Evolutionary conservation across 2,888 invertebrate genomes (phyloP).

Genomic region (Deilephila elpenor): DNA sequence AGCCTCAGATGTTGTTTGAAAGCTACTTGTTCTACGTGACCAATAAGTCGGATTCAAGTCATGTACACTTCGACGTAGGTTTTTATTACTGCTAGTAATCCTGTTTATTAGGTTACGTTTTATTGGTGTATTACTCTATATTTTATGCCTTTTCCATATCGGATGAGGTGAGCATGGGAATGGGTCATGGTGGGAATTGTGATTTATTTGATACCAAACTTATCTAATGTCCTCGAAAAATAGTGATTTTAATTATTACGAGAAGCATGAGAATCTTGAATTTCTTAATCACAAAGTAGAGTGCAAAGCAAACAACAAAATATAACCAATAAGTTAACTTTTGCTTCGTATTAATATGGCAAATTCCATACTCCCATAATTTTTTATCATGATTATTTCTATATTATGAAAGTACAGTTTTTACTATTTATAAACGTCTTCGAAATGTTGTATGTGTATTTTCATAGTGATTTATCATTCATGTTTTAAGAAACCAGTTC

Average conservation of each 20-base stretch:
- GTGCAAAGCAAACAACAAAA: no score
- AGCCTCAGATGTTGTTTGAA: conserved; percentile 27
- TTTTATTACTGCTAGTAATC: conserved; percentile 24
- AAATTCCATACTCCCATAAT: neutral
- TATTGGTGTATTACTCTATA: conserved; percentile 12
- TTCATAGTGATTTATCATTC: neutral
- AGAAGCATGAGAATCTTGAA: no score
- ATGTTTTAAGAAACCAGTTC: neutral
- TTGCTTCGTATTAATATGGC: no score
- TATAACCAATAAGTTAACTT: no score
- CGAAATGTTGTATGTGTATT: neutral
- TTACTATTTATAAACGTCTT: neutral
- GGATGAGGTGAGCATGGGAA: neutral
- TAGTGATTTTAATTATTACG: no score
- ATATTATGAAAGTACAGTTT: neutral
- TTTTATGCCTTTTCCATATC: neutral
- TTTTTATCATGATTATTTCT: neutral
- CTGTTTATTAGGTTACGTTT: conserved; percentile 21
- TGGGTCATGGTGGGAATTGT: neutral
- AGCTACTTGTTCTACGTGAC: conserved; percentile 32
- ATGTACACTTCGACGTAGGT: conserved; percentile 17
- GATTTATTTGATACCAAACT: neutral
- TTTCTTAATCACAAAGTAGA: no score
- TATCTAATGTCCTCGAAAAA: neutral
- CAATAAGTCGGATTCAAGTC: conserved; percentile 28